These are phyloP conservation scores for Oncorhynchus keta DNA, from an alignment of 2,113 vertebrate genomes.

Conservation along the genomic window DNA sequence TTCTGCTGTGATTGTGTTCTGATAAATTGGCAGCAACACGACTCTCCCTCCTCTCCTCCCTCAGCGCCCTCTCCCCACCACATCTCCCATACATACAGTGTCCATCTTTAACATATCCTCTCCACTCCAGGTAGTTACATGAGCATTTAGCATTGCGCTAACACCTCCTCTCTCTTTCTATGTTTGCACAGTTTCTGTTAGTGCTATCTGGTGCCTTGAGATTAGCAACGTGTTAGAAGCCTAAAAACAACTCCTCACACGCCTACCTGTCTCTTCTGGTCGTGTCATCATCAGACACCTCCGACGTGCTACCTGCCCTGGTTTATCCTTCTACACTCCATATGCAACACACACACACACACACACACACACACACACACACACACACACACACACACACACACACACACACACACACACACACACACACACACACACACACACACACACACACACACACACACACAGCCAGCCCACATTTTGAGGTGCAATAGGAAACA, in stretches of 20 bases:
- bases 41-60: constrained; percentile 24
- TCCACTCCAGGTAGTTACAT: neutral
- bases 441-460: no score
- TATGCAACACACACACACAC: neutral
- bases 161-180: no score
- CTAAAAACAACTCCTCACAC: neutral
- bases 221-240: neutral
- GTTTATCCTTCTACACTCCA: neutral
- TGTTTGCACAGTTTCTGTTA: no score
- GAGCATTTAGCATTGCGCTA: neutral
- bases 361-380: neutral
- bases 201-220: neutral
- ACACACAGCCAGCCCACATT: neutral
- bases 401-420: neutral
- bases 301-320: neutral
- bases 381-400: neutral
- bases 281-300: neutral
- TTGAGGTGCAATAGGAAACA: neutral
- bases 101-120: neutral
- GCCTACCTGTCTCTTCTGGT: neutral
- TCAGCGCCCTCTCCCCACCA: no score
- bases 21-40: neutral
- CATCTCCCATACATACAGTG: no score
- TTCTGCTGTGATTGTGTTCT: constrained; percentile 1
- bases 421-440: neutral